Evolutionary conservation across 2,113 vertebrate genomes (phyloP).

Genomic region (Colossoma macropomum): DNA sequence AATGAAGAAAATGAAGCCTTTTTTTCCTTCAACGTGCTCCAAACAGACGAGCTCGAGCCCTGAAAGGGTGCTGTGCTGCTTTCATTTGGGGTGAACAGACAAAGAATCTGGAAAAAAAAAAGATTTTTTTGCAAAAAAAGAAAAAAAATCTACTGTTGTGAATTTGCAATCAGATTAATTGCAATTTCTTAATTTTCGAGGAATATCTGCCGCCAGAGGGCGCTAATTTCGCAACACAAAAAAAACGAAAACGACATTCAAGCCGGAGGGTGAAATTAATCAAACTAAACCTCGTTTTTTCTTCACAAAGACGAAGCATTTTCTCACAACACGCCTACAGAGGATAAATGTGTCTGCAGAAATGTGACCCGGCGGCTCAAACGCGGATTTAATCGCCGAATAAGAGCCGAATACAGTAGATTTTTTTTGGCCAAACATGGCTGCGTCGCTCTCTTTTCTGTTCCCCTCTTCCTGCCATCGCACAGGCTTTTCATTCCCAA

Average conservation of each 20-base stretch:
- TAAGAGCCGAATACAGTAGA: slow-evolving; percentile 70
- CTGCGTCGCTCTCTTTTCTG: slow-evolving; percentile 80
- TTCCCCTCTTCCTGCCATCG: slow-evolving; percentile 68
- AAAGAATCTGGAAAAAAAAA: neutral
- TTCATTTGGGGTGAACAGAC: neutral
- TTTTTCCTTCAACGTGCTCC: no score
- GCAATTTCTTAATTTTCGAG: slow-evolving; percentile 79
- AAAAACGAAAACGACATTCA: slow-evolving; percentile 71
- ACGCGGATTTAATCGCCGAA: slow-evolving; percentile 54
- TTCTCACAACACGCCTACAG: neutral
- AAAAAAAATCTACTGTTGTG: neutral
- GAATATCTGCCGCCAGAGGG: slow-evolving; percentile 87
- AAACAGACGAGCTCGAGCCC: no score
- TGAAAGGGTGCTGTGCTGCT: no score
- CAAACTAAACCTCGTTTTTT: neutral
- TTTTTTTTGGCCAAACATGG: slow-evolving; percentile 81
- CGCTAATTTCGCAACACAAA: slow-evolving; percentile 75
- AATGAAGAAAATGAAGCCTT: no score
- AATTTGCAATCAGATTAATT: slow-evolving; percentile 67
- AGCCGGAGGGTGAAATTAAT: slow-evolving; percentile 48
- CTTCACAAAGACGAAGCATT: neutral
- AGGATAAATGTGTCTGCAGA: neutral
- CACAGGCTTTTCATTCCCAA: slow-evolving; percentile 63
- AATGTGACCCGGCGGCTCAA: neutral
- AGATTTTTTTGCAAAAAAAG: neutral